Evolutionary conservation across 2,113 vertebrate genomes (phyloP), one percentile per base, ranked within the genome.

Genomic region (Leucopsar rothschildi): DNA sequence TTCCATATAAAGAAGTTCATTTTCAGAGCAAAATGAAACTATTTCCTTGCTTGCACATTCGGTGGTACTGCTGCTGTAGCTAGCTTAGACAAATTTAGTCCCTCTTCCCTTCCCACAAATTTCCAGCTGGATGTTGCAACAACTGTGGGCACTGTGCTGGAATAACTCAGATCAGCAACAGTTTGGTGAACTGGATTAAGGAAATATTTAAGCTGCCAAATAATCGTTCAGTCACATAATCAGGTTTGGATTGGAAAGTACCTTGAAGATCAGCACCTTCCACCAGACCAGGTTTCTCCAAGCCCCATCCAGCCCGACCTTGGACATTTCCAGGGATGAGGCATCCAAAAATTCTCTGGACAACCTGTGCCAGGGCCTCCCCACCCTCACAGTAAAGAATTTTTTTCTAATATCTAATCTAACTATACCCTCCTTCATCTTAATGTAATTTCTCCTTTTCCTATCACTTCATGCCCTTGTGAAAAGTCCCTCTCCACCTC

Each of bases 1-100:
- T 95, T 88, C 93, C 91, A 93, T 95, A 93, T 95, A 94, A 96
- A 95, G 95, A 87, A 73, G 37, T 77, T 91, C 59, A 52, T 81
- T 89, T 88, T 79, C 91, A 45, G 37, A 94, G 53, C 22, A 86
- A 93, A 90, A 88, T 82, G 50, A 56, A 85, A 80, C 76, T 73
- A 69, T 77, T 95, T 93, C 55, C 68, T 73, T 47, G 52, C 88
- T 72, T 81, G 68, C 59, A 63, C 50, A 86, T 80, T 93, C 33
- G 15, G 71, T 92, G 82, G 27, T 77, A 45, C n/a, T 80, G 75
- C 59, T 95, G 82, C 82, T 66, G 39, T 73, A 83, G 71, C 76
- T 93, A 65, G 70, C 90, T 92, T 69, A 31, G 84, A 50, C 66
- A 88, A 88, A 69, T 92, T 72, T 73, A 86, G 39, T 18, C 12